Evolutionary conservation across 1,140 invertebrate species (phyloP).

Genomic region (Pararge aegeria): DNA sequence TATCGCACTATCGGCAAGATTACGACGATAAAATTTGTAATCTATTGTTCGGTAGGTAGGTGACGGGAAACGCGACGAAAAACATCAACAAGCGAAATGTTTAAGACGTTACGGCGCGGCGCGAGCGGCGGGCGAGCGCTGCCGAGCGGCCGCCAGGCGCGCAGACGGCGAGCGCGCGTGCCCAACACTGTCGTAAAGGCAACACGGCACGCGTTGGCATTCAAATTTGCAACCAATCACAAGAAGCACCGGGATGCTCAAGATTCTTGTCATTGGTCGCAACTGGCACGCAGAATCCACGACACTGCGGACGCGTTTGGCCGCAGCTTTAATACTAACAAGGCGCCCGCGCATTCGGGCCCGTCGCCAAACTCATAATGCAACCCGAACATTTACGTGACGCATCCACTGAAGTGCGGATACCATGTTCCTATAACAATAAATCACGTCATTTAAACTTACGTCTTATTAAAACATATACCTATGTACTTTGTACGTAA

Average conservation of each 20-base stretch:
- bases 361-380: constrained; percentile 38
- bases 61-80: constrained; percentile 32
- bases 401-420: constrained; percentile 24
- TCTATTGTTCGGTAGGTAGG: constrained; percentile 28
- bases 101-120: constrained; percentile 9
- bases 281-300: too few species aligned
- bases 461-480: constrained; percentile 12
- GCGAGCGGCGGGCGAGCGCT: constrained; percentile 15
- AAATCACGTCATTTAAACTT: constrained; percentile 23
- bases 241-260: too few species aligned
- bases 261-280: too few species aligned
- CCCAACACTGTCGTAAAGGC: not conserved
- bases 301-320: too few species aligned
- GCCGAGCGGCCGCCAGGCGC: constrained; percentile 20
- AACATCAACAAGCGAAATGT: constrained; percentile 19
- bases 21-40: constrained; percentile 47
- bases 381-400: constrained; percentile 24
- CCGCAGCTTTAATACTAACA: too few species aligned
- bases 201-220: too few species aligned
- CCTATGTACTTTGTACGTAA: not conserved
- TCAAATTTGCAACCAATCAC: too few species aligned
- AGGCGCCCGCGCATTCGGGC: constrained; percentile 26
- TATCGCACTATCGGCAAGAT: constrained; percentile 38
- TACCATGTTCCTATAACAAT: constrained; percentile 25
- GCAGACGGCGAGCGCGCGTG: constrained; percentile 11